A percentile compares a stretch with the other conserved stretches of the same genome.
Evolutionary conservation across 2,888 invertebrate genomes (phyloP).

Genomic region (Melinaea marsaeus): DNA sequence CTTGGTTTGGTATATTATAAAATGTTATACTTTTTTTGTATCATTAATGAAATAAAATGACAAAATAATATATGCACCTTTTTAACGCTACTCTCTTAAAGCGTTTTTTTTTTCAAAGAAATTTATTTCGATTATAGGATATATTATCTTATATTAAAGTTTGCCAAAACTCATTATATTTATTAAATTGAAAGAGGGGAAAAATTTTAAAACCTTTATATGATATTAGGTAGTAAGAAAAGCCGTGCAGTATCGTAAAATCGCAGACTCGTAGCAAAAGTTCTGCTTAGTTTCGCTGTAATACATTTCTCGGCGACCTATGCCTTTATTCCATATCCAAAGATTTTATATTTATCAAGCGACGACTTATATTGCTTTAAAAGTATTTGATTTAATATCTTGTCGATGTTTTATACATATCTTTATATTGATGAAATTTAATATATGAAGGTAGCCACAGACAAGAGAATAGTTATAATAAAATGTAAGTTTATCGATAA

Average conservation of each 20-base stretch:
- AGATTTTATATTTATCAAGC: slow-evolving; percentile 41
- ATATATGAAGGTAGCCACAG: too few species aligned
- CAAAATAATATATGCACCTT: too few species aligned
- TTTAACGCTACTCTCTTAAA: too few species aligned
- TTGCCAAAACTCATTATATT: not conserved
- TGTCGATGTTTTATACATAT: not conserved
- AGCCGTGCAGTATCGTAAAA: slow-evolving; percentile 44
- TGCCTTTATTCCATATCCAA: slow-evolving; percentile 34
- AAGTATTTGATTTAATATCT: slow-evolving; percentile 14
- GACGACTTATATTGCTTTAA: slow-evolving; percentile 24
- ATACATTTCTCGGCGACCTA: slow-evolving; percentile 55
- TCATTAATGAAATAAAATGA: too few species aligned
- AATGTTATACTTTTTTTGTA: not conserved
- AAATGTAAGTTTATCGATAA: not conserved
- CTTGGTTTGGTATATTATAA: not conserved
- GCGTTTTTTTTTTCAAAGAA: too few species aligned
- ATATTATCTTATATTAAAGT: too few species aligned
- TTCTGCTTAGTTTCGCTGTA: slow-evolving; percentile 54
- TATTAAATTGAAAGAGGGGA: slow-evolving; percentile 4
- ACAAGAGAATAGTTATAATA: not conserved
- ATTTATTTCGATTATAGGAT: too few species aligned
- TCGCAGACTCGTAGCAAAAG: slow-evolving; percentile 61
- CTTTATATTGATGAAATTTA: too few species aligned
- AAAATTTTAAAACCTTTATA: slow-evolving; percentile 1
- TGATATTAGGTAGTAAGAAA: slow-evolving; percentile 6